These are phyloP conservation scores for Cyphomyrus plagiostoma DNA, from an alignment of 2,113 vertebrate species.

Conservation along the genomic window DNA sequence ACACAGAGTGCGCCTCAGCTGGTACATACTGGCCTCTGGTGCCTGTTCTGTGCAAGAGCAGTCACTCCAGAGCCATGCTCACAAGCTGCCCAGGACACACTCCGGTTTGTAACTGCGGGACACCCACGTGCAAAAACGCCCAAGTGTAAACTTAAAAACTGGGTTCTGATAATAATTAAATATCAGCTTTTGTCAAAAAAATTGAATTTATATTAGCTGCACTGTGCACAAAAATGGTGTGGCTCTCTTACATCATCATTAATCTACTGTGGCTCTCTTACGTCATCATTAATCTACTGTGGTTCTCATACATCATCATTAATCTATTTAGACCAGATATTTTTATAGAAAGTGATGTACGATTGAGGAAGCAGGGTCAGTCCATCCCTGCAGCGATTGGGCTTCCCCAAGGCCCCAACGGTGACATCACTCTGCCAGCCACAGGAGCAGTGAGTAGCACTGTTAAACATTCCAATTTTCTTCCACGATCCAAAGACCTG, in stretches of 20 bases:
- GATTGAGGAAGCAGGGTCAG: neutral
- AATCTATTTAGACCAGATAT: neutral
- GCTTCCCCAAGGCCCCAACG: neutral
- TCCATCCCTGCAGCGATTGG: neutral
- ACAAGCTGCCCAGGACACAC: neutral
- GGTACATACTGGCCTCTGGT: constrained; percentile 45
- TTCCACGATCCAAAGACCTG: neutral
- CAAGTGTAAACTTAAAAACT: neutral
- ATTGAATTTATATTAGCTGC: neutral
- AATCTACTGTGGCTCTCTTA: neutral
- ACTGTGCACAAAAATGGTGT: neutral
- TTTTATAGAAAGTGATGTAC: neutral
- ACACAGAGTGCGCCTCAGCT: neutral
- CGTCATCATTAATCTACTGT: neutral
- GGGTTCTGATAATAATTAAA: neutral
- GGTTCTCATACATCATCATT: neutral
- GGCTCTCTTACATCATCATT: neutral
- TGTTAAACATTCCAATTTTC: neutral
- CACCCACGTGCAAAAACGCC: neutral
- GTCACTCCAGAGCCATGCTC: neutral
- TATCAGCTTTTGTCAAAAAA: neutral
- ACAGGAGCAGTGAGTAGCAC: neutral
- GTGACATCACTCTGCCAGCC: neutral
- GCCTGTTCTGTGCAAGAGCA: constrained; percentile 4
- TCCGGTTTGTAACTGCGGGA: neutral